phyloP scores from a whole-genome alignment of 1,140 invertebrate species.

The Gonatopus flavifemur region DNA sequence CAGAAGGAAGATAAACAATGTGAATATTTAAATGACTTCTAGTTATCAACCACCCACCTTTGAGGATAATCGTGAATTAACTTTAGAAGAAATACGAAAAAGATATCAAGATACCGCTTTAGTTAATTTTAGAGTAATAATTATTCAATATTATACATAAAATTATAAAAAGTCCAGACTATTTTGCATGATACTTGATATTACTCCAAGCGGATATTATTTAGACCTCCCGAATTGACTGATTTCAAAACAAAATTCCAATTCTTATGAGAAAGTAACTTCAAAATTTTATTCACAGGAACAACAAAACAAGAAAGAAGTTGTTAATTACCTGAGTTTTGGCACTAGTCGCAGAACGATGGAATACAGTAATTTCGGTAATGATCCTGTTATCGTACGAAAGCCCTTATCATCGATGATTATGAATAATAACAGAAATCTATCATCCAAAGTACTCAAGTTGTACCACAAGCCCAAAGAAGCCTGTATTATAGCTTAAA shows the following conservation, averaged over 20 bases:
- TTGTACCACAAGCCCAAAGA: constrained; percentile 37
- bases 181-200: background rate
- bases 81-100: constrained; percentile 37
- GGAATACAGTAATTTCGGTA: constrained; percentile 54
- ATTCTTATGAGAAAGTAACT: too few species aligned
- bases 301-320: constrained; percentile 31
- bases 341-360: constrained; percentile 50
- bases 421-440: background rate
- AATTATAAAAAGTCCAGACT: too few species aligned
- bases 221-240: background rate
- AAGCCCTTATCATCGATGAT: constrained; percentile 26
- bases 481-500: constrained; percentile 38
- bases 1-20: constrained; percentile 8
- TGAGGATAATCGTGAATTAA: constrained; percentile 31
- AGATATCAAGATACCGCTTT: constrained; percentile 51
- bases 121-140: constrained; percentile 46
- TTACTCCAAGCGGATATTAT: background rate
- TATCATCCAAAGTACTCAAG: constrained; percentile 26
- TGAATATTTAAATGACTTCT: constrained; percentile 50
- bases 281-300: constrained; percentile 41
- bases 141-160: background rate
- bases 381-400: constrained; percentile 51
- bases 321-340: constrained; percentile 45
- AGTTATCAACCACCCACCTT: constrained; percentile 40
- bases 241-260: background rate